Base-by-base conservation (phyloP, 2,888 invertebrate genomes). In the Idaea straminata region DNA sequence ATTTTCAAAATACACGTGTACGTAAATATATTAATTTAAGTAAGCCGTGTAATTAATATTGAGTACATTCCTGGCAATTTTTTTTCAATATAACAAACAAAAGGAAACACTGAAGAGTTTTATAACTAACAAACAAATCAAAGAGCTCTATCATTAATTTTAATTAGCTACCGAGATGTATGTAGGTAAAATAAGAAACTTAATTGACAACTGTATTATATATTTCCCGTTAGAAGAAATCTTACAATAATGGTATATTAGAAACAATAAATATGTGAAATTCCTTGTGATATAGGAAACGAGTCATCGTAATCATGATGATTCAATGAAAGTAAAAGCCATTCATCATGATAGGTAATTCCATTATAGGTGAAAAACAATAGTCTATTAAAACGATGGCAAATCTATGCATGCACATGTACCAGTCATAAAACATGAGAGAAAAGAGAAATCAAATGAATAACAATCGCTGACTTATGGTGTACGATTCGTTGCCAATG, bases 281-380 rank as follows among this genome's bases (percentile, higher is more conserved):
- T 72, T 71, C 71, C 71, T 69, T 47, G 69, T 72, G 71, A 66
- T 65, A 62, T n/a, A 68, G 69, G 71, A 72, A 72, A 69, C 59
- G 58, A 35, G 57, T 61, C 60, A 67, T 64, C 67, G 68, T 65
- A 58, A 69, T 70, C 35, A 70, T 67, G 64, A 60, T 68, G 62
- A 75, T 68, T 13, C 57, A 74, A 76, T 70, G 78, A 80, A 82
- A 81, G 82, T 79, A 74, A 25, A 77, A 77, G 67, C 73, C 66
- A 77, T 77, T 72, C 73, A 74, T 70, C 69, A 75, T 74, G 65
- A 75, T 70, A 77, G 76, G 77, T 76, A 71, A 66, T 65, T 69
- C 65, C 68, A 67, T 66, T 69, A 65, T 64, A 65, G 62, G 64
- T 64, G 64, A 77, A 66, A 76, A 74, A 74, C 34, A 59, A 16